phyloP scores from a whole-genome alignment of 2,888 invertebrate genomes.

The Phoenoteleia sp. region DNA sequence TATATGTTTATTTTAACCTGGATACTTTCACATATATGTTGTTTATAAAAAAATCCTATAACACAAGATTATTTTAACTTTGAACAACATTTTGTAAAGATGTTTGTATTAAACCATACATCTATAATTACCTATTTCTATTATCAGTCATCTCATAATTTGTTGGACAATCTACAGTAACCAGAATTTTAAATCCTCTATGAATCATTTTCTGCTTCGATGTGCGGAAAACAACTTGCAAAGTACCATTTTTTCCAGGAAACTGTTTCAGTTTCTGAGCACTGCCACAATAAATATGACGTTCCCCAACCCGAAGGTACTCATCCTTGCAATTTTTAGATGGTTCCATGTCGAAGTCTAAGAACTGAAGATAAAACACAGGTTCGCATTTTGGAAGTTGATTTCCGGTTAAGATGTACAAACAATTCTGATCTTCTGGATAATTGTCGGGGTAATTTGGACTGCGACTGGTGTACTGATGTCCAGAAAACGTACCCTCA shows the following conservation, averaged over 20 bases:
- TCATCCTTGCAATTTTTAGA: conserved; percentile 87
- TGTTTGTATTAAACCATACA: too few relatives aligned
- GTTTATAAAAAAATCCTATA: too few relatives aligned
- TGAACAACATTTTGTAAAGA: too few relatives aligned
- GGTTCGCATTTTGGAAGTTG: conserved; percentile 86
- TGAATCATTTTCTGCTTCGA: conserved; percentile 79
- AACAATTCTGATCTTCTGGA: conserved; percentile 86
- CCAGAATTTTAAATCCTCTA: conserved; percentile 87
- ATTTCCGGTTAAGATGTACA: conserved; percentile 87
- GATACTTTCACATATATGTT: too few relatives aligned
- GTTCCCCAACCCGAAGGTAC: conserved; percentile 87
- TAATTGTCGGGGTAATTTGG: conserved; percentile 87
- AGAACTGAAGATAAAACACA: conserved; percentile 88
- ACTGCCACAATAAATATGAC: conserved; percentile 87
- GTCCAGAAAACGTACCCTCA: conserved; percentile 86
- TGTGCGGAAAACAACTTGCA: conserved; percentile 87
- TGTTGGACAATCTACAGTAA: conserved; percentile 86
- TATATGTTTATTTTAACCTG: too few relatives aligned
- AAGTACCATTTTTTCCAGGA: conserved; percentile 86
- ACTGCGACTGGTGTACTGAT: conserved; percentile 87
- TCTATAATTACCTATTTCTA: conserved; percentile 63
- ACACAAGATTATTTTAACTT: too few relatives aligned
- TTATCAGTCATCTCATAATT: conserved; percentile 15
- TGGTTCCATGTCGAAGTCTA: conserved; percentile 87
- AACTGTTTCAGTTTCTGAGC: conserved; percentile 87